Base-by-base conservation (phyloP, 2,888 invertebrate genomes). In the Augiades crinisus region DNA sequence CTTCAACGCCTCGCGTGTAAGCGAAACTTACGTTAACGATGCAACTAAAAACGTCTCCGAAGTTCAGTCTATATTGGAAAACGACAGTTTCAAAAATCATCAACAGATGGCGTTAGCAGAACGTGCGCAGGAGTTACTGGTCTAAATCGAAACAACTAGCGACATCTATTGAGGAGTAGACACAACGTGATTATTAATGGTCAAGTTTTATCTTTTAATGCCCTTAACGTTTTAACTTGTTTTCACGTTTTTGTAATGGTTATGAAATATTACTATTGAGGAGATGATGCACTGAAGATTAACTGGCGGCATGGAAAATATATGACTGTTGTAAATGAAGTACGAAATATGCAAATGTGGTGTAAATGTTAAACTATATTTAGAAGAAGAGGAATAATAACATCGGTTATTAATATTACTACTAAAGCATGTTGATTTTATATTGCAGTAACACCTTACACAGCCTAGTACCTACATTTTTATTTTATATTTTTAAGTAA, bases 111-210 rank as follows among this genome's bases (percentile, higher is more conserved):
- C 68, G 68, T 19, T 62, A 51, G 63, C 47, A 43, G 7, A 10
- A 1, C 1, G 1, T 76, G 82, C 78, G 84, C 76, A 49, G 0
- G 77, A 77, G 78, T 68, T 4, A 22, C 7, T 3, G 0, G 10
- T 14, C 5, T 5, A 8, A 33, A 54, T 47, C 61, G 46, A 58
- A 2, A 58, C 63, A 17, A 8, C 63, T 70, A 71, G 71, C 68
- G 83, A 68, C 86, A 84, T 84, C 87, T 85, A 24, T 68, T 53
- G 68, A 24, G 46, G 77, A 76, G 74, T 81, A 79, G 84, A 6
- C 4, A 5, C 16, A 17, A 49, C 14, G n/a, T 5, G 17, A 8
- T 41, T 34, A 49, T 49, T 49, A 33, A 41, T 49, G 41, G 33
- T 27, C 41, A 5, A 22, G 24, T 36, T 50, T 50, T 43, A 50